phyloP scores from a whole-genome alignment of 2,797 vertebrate genomes.

The Microhierax caerulescens region DNA sequence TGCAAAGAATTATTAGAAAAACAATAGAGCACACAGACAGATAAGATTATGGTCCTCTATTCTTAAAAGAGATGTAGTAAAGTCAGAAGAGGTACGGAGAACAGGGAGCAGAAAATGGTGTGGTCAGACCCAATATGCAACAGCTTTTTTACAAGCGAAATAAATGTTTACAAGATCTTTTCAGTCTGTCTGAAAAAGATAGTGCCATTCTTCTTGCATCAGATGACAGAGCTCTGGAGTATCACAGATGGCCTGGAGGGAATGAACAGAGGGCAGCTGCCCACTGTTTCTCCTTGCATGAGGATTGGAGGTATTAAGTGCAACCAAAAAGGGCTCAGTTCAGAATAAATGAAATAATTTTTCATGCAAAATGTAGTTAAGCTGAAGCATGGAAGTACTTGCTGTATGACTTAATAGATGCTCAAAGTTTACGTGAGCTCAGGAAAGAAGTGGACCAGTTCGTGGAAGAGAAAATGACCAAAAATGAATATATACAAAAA shows the following conservation, averaged over 20 bases:
- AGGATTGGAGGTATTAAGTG: neutral
- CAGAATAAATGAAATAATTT: neutral
- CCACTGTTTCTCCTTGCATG: neutral
- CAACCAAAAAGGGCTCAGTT: neutral
- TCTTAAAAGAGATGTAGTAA: neutral
- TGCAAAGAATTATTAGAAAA: neutral
- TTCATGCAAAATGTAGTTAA: neutral
- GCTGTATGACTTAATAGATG: rapidly evolving
- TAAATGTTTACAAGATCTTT: rapidly evolving
- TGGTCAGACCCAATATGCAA: rapidly evolving
- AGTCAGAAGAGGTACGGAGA: neutral
- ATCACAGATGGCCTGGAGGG: neutral
- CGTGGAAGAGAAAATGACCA: rapidly evolving
- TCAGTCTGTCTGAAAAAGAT: neutral
- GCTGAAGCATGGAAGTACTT: neutral
- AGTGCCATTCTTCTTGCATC: rapidly evolving
- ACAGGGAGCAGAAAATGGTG: rapidly evolving
- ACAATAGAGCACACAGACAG: rapidly evolving
- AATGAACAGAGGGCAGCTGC: neutral
- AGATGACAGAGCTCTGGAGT: neutral
- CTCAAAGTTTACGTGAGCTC: neutral
- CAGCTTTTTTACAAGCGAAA: neutral
- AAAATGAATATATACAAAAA: neutral
- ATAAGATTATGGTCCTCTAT: neutral
- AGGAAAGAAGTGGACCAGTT: neutral